Evolutionary conservation across 2,888 invertebrate genomes (phyloP), one percentile per base, ranked within the genome.

Genomic region (Chymomyza amoena): DNA sequence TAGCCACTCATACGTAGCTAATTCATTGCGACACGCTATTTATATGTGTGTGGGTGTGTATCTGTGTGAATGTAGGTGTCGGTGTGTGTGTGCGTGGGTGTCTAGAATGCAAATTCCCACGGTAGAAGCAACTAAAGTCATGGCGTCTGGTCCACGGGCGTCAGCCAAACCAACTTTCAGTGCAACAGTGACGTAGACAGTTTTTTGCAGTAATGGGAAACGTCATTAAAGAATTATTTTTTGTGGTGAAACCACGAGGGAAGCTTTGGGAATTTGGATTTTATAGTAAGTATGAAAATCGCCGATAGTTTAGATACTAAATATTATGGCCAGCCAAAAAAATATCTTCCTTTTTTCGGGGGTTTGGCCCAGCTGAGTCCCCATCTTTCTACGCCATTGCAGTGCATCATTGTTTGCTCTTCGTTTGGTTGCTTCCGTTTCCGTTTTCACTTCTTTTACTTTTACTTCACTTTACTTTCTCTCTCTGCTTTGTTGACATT

Each of bases 1-100:
- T 52, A 61, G 59, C 66, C 64, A 80, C 68, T 76, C 65, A 50
- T 15, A 13, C 54, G 25, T 36, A 5, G 50, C 65, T 20, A 50
- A 56, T 54, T 32, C 28, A 15, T 56, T 15, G 18, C 20, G 59
- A 20, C 32, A 59, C 25, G n/a, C 50, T 45, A 20, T 45, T 10
- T 45, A 13, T 16, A 15, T 39, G 32, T 45, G 56, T 57, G 28
- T 9, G 59, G 13, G 28, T 59, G 59, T 32, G 20, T 20, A 7
- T 32, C 32, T 20, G 4, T 57, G 15, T 32, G 32, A 32, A 32
- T 32, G 32, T 2, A 32, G 2, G 32, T 32, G 32, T 32, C 1
- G 9, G 32, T 32, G 32, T 59, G 59, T 59, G 39, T 45, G 13
- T 45, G 39, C 39, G 39, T 45, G 39, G 39, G 39, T 45, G 39